phyloP scores from a whole-genome alignment of 64 coral and sea anemone genomes.

The Stichodactyla mertensii region DNA sequence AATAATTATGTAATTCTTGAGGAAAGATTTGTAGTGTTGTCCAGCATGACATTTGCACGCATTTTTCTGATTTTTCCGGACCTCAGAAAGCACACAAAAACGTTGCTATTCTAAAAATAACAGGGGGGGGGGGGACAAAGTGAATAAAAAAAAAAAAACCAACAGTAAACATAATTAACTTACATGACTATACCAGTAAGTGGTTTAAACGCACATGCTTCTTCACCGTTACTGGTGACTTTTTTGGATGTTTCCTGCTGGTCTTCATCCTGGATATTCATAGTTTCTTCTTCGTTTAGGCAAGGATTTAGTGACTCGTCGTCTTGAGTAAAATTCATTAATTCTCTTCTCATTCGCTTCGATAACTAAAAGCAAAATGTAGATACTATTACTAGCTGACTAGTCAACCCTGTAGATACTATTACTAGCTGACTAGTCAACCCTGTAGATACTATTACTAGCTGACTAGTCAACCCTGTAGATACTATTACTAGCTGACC shows the following conservation, averaged over 20 bases:
- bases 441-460: too few relatives aligned
- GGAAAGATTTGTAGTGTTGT: too few relatives aligned
- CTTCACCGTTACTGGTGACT: neutral
- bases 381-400: neutral
- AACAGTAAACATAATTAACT: neutral
- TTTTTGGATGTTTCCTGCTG: neutral
- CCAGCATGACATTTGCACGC: too few relatives aligned
- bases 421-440: too few relatives aligned
- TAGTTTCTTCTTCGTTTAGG: neutral
- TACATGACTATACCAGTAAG: neutral
- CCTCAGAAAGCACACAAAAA: too few relatives aligned
- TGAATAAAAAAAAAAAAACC: too few relatives aligned
- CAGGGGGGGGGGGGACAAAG: neutral
- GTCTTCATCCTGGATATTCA: neutral
- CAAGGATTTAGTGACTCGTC: neutral
- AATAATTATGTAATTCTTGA: too few relatives aligned
- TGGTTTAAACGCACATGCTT: neutral
- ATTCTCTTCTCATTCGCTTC: conserved; percentile 1
- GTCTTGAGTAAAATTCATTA: neutral
- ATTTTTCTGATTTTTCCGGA: too few relatives aligned
- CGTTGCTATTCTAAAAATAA: neutral
- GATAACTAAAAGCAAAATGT: neutral
- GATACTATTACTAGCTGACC: too few relatives aligned
- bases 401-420: neutral
- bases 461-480: too few relatives aligned